phyloP scores from a whole-genome alignment of 2,888 invertebrate species.

The Aproaerema taeniolella region DNA sequence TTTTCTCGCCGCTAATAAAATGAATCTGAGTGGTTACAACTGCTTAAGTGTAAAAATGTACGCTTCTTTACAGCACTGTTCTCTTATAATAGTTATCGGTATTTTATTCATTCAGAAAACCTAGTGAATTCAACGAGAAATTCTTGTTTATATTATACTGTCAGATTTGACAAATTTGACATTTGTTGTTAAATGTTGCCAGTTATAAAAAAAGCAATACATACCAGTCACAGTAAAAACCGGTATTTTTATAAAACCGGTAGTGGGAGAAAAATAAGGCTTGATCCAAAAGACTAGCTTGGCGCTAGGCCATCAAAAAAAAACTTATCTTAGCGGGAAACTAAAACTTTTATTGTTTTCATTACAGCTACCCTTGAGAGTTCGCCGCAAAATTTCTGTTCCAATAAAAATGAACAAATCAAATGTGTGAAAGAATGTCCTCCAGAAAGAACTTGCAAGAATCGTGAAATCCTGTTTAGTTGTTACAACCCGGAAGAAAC shows the following conservation, averaged over 20 bases:
- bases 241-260: neutral
- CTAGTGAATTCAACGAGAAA: neutral
- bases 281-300: too few species aligned
- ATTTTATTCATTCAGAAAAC: neutral
- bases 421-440: slow-evolving; percentile 25
- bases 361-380: neutral
- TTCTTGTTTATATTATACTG: slow-evolving; percentile 1
- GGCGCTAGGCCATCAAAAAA: too few species aligned
- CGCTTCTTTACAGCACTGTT: neutral
- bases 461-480: slow-evolving; percentile 23
- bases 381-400: neutral
- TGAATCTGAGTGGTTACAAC: neutral
- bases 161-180: neutral
- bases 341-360: neutral
- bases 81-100: neutral
- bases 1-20: too few species aligned
- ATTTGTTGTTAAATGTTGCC: slow-evolving; percentile 1
- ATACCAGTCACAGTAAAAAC: neutral
- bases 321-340: neutral
- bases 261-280: neutral
- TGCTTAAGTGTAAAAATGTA: neutral
- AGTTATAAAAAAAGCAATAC: neutral
- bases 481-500: slow-evolving; percentile 18
- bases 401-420: neutral
- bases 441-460: slow-evolving; percentile 33